Base-by-base conservation (phyloP, 2,113 vertebrate genomes). In the Cacatua alba region DNA sequence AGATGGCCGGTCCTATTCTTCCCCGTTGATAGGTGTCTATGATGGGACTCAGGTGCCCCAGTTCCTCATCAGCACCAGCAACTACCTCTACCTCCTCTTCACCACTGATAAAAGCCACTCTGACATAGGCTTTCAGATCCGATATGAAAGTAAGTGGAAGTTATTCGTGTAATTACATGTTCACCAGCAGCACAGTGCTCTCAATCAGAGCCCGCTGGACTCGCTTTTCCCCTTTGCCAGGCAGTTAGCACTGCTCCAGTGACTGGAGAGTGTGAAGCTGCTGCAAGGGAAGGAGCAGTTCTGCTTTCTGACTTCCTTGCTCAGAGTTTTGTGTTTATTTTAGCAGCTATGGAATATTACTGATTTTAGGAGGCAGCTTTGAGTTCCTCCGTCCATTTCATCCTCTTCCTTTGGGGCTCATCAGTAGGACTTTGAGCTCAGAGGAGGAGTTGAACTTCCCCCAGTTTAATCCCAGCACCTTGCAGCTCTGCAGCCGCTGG, bases 21-120 rank as follows among this genome's bases (percentile, higher is more conserved):
- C 99, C 0, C 98, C 99, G 1, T 89, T 99, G 65, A 99, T 99
- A 43, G 99, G 99, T 13, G 98, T 99, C 87, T 99, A 99, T 74
- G 99, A 99, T 7, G 99, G 99, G 44, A 99, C 99, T 24, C 99
- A 99, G 97, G 99, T 99, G 51, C 99, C 99, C 14, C 99, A 99
- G 98, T 99, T 99, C 97, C 99, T 99, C 93, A 99, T 99, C 97
- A 99, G 99, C 97, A 99, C 99, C 97, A 99, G 99, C 97, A 99
- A 98, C 98, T 99, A 98, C 96, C 98, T 99, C 86, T 99, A 98
- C 93, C 98, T 99, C 28, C 98, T 99, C 65, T 99, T 99, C 98
- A 99, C 99, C 37, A 99, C 99, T 0, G 99, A 99, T 98, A 99
- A 99, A 97, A 99, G 99, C 96, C 99, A 99, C 97, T 99, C 99